Base-by-base conservation (phyloP, 2,797 vertebrate species). In the Micromesistius poutassou region DNA sequence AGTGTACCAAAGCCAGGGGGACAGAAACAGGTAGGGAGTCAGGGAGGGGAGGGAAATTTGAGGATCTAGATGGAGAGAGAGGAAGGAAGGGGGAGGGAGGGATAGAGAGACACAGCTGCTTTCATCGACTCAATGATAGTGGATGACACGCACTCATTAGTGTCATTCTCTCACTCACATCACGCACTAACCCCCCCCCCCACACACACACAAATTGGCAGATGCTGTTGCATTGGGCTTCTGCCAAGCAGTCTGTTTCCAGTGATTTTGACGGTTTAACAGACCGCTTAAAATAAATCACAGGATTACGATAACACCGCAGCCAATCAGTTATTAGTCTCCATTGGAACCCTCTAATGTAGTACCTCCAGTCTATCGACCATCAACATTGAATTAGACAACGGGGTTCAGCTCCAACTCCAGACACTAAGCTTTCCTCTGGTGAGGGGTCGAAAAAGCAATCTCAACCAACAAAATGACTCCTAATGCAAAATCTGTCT, bases 261-360 rank as follows among this genome's bases (percentile, higher is more conserved):
- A 76, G 50, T 71, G 77, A 78, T 82, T 85, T 87, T 89, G 86
- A 83, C 77, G 81, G 79, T 77, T 78, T 76, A 86, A 81, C 72
- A 78, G 74, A 77, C 46, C 35, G 12, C 76, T 80, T 78, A 81
- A 80, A 68, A 6, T 70, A 76, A 76, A 73, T 19, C 12, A 46
- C 50, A 55, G 50, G 50, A 55, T 55, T 55, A 55, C 50, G n/a
- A 30, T 55, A 55, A 55, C 50, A 22, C 50, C 5, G 50, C 3
- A 55, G 50, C 50, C 50, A 55, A 55, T 55, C 19, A 55, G 19
- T 55, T 19, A 55, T 55, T 22, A 1, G 50, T 55, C 13, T 46
- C 42, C 12, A 46, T 55, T 55, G 19, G 50, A 55, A 55, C 50
- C 22, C 36, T 38, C 36, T 38, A 22, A 22, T 55, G 19, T 22